Evolutionary conservation across 2,113 vertebrate genomes (phyloP).

Genomic region (Butorides virescens): DNA sequence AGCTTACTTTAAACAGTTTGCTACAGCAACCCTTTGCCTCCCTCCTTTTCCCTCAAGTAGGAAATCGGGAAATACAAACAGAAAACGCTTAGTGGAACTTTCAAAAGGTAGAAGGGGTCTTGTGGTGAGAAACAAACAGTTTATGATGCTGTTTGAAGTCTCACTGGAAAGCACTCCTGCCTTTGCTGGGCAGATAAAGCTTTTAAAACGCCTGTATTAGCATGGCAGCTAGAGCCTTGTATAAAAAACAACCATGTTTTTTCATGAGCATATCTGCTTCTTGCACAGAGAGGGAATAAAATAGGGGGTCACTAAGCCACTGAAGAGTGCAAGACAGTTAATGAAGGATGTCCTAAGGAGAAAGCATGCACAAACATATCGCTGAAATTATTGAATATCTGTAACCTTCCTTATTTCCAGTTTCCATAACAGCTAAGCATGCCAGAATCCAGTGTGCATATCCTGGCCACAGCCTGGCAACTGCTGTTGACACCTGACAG

Average conservation of each 20-base stretch:
- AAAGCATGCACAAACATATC: background rate
- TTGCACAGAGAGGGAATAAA: constrained; percentile 1
- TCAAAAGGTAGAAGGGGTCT: background rate
- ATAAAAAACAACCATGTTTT: background rate
- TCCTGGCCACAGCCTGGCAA: background rate
- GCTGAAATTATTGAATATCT: background rate
- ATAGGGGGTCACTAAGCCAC: background rate
- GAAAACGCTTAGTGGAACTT: background rate
- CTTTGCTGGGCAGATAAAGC: background rate
- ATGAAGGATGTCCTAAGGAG: background rate
- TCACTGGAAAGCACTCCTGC: constrained; percentile 47
- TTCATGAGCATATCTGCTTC: constrained; percentile 21
- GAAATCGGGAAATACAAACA: background rate
- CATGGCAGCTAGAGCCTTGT: background rate
- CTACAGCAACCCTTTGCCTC: background rate
- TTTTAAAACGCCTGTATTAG: constrained; percentile 20
- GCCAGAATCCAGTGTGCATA: background rate
- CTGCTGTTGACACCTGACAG: background rate
- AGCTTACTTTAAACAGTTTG: background rate
- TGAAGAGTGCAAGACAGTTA: background rate
- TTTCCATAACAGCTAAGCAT: background rate
- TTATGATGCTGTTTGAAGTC: constrained; percentile 54
- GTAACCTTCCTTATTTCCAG: background rate
- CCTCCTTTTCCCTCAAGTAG: background rate
- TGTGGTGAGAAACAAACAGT: constrained; percentile 47